Evolutionary conservation across 2,888 invertebrate genomes (phyloP).

Genomic region (Cataglyphis livida): DNA sequence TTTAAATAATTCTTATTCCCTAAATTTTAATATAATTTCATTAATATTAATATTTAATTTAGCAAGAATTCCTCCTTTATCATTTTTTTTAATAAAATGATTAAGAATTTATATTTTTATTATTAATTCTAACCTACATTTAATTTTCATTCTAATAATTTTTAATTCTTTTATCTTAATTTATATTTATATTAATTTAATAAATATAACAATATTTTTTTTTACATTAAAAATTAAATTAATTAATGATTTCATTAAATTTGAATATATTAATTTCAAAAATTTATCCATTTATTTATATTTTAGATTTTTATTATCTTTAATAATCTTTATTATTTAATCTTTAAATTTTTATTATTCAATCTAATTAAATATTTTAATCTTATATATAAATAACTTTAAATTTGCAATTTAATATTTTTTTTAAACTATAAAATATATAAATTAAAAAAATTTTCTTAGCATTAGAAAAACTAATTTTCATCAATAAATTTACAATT

Average conservation of each 20-base stretch:
- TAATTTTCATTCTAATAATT: slow-evolving; percentile 64
- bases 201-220: background rate
- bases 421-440: too few relatives aligned
- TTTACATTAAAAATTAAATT: background rate
- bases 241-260: slow-evolving; percentile 64
- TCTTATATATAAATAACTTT: too few relatives aligned
- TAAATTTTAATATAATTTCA: background rate
- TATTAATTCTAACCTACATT: background rate
- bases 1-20: background rate
- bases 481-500: too few relatives aligned
- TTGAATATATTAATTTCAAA: slow-evolving; percentile 86
- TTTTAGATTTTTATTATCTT: too few relatives aligned
- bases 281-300: too few relatives aligned
- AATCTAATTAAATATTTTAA: too few relatives aligned
- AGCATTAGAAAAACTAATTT: too few relatives aligned
- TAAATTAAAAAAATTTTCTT: too few relatives aligned
- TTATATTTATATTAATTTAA: slow-evolving; percentile 86
- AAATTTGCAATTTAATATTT: too few relatives aligned
- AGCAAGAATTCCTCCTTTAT: background rate
- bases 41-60: background rate
- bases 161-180: slow-evolving; percentile 86
- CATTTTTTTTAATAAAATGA: slow-evolving; percentile 2
- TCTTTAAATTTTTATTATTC: too few relatives aligned
- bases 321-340: too few relatives aligned
- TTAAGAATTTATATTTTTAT: background rate